Conservation (phyloP, 2,113 vertebrate genomes). For the Mus musculus region DNA sequence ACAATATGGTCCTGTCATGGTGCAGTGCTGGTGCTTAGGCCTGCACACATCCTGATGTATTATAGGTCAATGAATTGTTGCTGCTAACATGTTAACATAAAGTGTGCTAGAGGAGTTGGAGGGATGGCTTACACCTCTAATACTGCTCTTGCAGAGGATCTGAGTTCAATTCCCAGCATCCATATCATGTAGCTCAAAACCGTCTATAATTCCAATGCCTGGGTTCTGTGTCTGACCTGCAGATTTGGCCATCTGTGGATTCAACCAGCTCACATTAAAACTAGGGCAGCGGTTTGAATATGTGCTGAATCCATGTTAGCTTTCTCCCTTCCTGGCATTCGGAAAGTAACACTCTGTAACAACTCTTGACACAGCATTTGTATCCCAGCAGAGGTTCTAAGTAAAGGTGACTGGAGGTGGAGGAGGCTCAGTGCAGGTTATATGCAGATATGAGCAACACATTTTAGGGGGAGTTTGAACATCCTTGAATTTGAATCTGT, state of each 20-base stretch:
- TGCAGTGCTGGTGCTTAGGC: background rate
- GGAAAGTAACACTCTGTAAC: background rate
- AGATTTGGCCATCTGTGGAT: background rate
- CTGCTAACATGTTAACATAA: background rate
- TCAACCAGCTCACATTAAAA: background rate
- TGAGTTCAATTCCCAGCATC: background rate
- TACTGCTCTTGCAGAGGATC: background rate
- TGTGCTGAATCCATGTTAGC: background rate
- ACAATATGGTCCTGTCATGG: background rate
- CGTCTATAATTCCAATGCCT: background rate
- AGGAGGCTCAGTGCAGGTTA: background rate
- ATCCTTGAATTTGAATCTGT: background rate
- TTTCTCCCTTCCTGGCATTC: background rate
- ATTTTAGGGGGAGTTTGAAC: background rate
- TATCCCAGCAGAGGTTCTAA: background rate
- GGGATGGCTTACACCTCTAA: background rate
- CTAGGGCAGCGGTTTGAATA: background rate
- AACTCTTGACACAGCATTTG: background rate
- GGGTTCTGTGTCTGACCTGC: background rate
- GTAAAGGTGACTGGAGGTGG: background rate
- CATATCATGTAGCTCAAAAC: no score
- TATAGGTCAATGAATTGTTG: background rate
- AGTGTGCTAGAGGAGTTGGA: background rate
- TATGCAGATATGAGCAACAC: background rate
- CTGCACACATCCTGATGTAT: background rate